These are phyloP conservation scores for Gymnogyps californianus DNA, from an alignment of 2,113 vertebrate genomes.

Conservation along the genomic window DNA sequence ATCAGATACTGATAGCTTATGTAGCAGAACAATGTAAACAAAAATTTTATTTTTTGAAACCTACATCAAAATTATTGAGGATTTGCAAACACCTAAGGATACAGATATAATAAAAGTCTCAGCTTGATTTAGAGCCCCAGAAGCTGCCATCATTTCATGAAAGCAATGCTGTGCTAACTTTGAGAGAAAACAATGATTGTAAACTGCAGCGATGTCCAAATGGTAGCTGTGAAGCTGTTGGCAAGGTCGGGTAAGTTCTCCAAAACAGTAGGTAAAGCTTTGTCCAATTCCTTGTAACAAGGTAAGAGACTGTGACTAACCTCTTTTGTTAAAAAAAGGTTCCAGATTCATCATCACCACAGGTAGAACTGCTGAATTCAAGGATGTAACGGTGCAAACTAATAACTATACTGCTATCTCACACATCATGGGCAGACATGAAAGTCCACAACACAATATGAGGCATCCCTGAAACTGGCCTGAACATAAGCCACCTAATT, in stretches of 20 bases:
- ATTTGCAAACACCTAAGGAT: not conserved
- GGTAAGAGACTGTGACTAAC: not conserved
- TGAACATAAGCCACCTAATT: not conserved
- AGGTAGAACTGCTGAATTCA: not conserved
- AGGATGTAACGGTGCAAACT: not conserved
- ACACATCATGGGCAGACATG: not conserved
- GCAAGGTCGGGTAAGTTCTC: not conserved
- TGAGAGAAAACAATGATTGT: not conserved
- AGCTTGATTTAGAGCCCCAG: not conserved
- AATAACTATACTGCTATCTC: not conserved
- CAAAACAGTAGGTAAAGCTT: not conserved
- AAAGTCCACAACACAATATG: not conserved
- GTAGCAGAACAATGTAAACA: rapidly evolving
- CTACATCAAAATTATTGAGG: not conserved
- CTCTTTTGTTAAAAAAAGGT: not conserved
- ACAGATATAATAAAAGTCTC: not conserved
- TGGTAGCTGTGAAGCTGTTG: not conserved
- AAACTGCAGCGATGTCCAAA: not conserved
- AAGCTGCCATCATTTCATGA: not conserved
- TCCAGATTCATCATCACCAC: not conserved
- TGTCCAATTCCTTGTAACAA: not conserved
- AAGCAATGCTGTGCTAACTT: not conserved
- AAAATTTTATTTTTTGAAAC: not conserved
- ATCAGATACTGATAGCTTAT: not conserved
- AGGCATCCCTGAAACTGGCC: not conserved